Percentiles rank a stretch among this genome's conserved stretches.
Evolutionary conservation across 2,113 vertebrate genomes (phyloP).

Genomic region (Aix galericulata): DNA sequence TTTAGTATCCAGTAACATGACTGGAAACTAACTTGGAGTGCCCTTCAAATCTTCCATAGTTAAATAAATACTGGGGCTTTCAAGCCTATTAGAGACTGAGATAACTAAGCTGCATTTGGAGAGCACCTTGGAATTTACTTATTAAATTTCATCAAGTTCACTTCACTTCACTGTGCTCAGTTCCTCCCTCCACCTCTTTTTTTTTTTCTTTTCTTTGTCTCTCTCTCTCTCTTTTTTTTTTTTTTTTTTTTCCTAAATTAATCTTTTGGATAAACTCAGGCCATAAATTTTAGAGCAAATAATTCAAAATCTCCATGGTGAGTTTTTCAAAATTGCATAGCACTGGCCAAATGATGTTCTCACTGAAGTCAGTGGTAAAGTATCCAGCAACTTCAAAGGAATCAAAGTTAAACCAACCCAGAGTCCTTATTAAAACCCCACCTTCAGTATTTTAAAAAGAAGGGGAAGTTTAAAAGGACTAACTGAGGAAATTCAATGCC

Average conservation of each 20-base stretch:
- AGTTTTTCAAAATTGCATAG: not conserved
- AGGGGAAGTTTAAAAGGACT: slow-evolving; percentile 37
- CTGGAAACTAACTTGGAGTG: slow-evolving; percentile 33
- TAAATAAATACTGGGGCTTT: slow-evolving; percentile 31
- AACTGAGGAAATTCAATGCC: slow-evolving; percentile 33
- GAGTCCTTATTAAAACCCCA: slow-evolving; percentile 9
- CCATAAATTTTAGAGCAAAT: not conserved
- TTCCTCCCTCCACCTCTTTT: not conserved
- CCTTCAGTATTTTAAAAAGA: slow-evolving; percentile 43
- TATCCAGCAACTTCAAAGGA: not conserved
- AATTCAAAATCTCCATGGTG: not conserved
- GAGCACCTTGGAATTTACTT: slow-evolving; percentile 33
- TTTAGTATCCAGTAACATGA: not conserved
- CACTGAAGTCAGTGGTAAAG: not conserved
- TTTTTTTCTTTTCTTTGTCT: too few relatives aligned
- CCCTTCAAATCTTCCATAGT: not conserved
- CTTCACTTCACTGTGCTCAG: not conserved
- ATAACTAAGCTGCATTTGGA: slow-evolving; percentile 22
- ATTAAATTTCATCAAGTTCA: slow-evolving; percentile 18
- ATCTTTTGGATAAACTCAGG: not conserved
- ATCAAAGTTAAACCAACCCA: not conserved
- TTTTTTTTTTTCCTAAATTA: not conserved
- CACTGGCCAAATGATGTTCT: not conserved
- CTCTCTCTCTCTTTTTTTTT: too few relatives aligned
- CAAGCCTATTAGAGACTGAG: not conserved